Evolutionary conservation across 2,797 vertebrate species (phyloP), one percentile per base, ranked within the genome.

Genomic region (Paedocypris micromegethes): DNA sequence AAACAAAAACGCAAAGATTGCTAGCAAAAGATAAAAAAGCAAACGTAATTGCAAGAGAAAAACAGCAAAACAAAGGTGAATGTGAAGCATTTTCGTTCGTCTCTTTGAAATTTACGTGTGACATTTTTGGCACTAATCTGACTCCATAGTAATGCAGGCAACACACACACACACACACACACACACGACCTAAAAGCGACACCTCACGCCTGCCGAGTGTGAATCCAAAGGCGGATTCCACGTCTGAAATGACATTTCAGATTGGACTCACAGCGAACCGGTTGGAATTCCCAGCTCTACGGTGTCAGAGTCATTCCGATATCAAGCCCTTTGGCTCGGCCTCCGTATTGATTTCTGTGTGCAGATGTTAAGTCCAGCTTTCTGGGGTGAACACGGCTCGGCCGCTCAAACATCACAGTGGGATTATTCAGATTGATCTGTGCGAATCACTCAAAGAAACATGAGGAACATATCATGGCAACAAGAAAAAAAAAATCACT

Each of bases 371-470:
- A 86, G 87, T 87, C 81, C 53, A 53, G 77, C 23, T 77, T 84
- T 79, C 80, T 86, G 79, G 69, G 52, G 77, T 48, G 50, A 79
- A 77, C 78, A 72, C 38, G 57, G 65, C 78, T 77, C 63, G 75
- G 78, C 76, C 80, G 78, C 80, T 80, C 84, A 76, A 84, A 84
- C 84, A 85, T 83, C 75, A 82, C 73, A 83, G 86, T 82, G 81
- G 86, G 82, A 86, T 86, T 83, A 85, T 86, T 86, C 78, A 81
- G 79, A 89, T 90, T 87, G 83, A 88, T 84, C 85, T 85, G 86
- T 87, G 87, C 88, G 82, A 88, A 84, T 85, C 89, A 89, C 87
- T 88, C 87, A 89, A 84, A 81, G 40, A 65, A 57, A 75, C 79
- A 81, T 72, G 64, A 64, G 23, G 23, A 23, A 23, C 23, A 23